Percentiles rank a stretch among this genome's conserved stretches.
Evolutionary conservation across 2,113 vertebrate genomes (phyloP).

Genomic region (Hippolais icterina): DNA sequence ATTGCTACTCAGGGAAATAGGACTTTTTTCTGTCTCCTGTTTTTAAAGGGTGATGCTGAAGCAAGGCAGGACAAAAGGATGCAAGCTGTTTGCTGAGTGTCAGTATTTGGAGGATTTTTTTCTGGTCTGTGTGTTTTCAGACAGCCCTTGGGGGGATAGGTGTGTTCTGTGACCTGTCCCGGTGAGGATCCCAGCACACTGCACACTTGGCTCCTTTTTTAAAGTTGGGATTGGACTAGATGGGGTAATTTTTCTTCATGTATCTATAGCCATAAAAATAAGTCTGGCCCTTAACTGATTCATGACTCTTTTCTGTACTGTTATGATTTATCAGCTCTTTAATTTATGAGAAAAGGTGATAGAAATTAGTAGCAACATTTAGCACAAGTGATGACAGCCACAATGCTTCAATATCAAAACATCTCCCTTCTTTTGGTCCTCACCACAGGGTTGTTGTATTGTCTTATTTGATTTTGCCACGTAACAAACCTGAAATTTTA

Average conservation of each 20-base stretch:
- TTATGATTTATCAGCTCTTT: not conserved
- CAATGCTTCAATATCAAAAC: not conserved
- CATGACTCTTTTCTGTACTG: not conserved
- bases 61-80: not conserved
- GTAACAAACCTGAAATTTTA: not conserved
- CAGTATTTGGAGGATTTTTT: not conserved
- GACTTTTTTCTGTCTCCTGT: fast-evolving
- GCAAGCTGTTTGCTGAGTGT: not conserved
- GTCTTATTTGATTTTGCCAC: not conserved
- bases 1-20: not conserved
- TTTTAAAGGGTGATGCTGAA: not conserved
- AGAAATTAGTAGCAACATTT: not conserved
- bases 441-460: not conserved
- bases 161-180: not conserved
- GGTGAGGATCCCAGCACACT: not conserved
- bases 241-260: not conserved
- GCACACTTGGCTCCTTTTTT: not conserved
- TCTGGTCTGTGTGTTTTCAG: not conserved
- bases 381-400: not conserved
- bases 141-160: not conserved
- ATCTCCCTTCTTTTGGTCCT: not conserved
- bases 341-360: not conserved
- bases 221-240: not conserved
- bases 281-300: not conserved
- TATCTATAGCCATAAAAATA: not conserved